Percentiles rank a stretch among this genome's conserved stretches.
Conservation (phyloP, 1,140 invertebrate species). For the Diabrotica undecimpunctata region DNA sequence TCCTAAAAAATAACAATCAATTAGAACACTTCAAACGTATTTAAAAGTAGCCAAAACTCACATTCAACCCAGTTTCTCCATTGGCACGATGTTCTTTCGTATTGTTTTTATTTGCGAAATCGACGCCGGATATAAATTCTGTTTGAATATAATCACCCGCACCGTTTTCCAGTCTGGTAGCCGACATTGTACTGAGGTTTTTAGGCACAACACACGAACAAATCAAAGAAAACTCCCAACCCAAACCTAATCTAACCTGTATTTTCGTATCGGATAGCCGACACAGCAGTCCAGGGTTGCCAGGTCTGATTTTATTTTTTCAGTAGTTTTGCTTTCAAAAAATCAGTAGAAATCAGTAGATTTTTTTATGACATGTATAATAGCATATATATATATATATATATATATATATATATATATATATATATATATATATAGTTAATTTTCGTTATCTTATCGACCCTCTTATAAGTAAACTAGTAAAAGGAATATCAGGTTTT, state of each 20-base stretch:
- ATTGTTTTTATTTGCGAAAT: slow-evolving; percentile 26
- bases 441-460: too few species aligned
- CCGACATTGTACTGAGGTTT: slow-evolving; percentile 16
- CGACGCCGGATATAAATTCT: slow-evolving; percentile 28
- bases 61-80: slow-evolving; percentile 13
- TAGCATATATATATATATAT: too few species aligned
- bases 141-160: slow-evolving; percentile 27
- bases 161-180: slow-evolving; percentile 31
- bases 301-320: too few species aligned
- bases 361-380: too few species aligned
- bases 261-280: background rate
- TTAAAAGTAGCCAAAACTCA: slow-evolving; percentile 7
- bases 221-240: slow-evolving; percentile 4
- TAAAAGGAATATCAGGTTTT: too few species aligned
- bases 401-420: too few species aligned
- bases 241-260: slow-evolving; percentile 9
- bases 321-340: too few species aligned
- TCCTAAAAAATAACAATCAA: slow-evolving; percentile 11
- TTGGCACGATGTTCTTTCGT: slow-evolving; percentile 13
- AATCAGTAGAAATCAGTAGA: too few species aligned
- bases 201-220: background rate
- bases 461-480: too few species aligned
- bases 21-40: slow-evolving; percentile 19
- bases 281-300: too few species aligned
- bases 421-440: too few species aligned